These are phyloP conservation scores for Shargacucullia verbasci DNA, from an alignment of 2,888 invertebrate genomes.

Conservation along the genomic window DNA sequence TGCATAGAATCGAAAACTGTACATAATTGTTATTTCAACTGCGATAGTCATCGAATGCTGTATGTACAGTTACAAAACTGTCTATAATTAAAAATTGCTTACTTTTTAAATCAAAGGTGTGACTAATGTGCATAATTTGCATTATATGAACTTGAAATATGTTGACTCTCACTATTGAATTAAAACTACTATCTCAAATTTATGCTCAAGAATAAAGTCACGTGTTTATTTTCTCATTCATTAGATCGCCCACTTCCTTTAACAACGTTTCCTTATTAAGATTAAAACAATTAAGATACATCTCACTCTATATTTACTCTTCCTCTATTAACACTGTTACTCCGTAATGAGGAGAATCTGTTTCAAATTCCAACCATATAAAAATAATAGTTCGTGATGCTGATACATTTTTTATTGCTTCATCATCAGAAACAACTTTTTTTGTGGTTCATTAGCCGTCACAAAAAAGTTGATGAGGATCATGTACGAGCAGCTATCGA, in stretches of 20 bases:
- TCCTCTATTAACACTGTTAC: constrained; percentile 17
- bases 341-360: constrained; percentile 21
- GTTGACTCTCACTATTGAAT: constrained; percentile 14
- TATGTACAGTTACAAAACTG: constrained; percentile 45
- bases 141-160: constrained; percentile 43
- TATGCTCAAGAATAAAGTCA: constrained; percentile 23
- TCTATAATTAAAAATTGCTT: constrained; percentile 48
- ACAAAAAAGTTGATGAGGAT: constrained; percentile 29
- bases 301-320: constrained; percentile 26
- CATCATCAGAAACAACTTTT: constrained; percentile 12
- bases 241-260: constrained; percentile 26
- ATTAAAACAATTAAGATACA: constrained; percentile 17
- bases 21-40: constrained; percentile 1
- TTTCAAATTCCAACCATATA: constrained; percentile 18
- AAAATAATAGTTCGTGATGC: constrained; percentile 12
- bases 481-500: constrained; percentile 32
- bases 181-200: constrained; percentile 7
- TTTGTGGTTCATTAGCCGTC: constrained; percentile 15
- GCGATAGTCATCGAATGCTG: constrained; percentile 7
- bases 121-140: constrained; percentile 58
- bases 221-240: constrained; percentile 16
- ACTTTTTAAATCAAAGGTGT: constrained; percentile 53
- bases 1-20: not conserved
- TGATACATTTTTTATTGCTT: constrained; percentile 14
- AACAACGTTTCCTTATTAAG: constrained; percentile 26